Base-by-base conservation (phyloP, 2,888 invertebrate genomes). In the Clunio marinus region DNA sequence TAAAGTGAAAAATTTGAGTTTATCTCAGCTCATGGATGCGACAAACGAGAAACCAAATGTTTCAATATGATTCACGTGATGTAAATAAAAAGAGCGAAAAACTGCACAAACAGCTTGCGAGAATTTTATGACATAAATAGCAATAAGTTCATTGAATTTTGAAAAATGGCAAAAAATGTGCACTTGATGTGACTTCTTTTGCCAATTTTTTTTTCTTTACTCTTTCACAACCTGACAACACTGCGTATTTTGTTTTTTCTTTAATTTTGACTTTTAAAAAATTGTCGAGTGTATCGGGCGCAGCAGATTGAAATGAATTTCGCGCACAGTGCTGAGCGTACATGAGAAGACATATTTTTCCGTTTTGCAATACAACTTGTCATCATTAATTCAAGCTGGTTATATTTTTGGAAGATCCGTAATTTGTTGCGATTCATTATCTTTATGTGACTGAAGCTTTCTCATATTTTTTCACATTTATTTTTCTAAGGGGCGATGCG, bases 121-220 rank as follows among this genome's bases (percentile, higher is more conserved):
- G 22, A 28, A 66, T 27, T 22, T 65, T 65, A 65, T 66, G 28
- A 66, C 51, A 66, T 66, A 66, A 66, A 66, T 66, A 66, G 55
- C 55, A 27, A 66, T 22, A 55, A 55, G 66, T 66, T 66, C 66
- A 66, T 17, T 66, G 66, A 66, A 66, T 66, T 66, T 55, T 35
- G 5, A 32, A 25, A 25, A 45, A 27, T 46, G 62, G 24, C 62
- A 27, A 66, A 66, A 51, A 66, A 28, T 66, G 5, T 66, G 66
- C 55, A 35, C 1, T 20, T 10, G 2, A 35, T 17, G 35, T 15
- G 20, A 58, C 20, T 25, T 58, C 10, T 58, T 58, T 58, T 27
- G 5, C 27, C 7, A 45, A 45, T 45, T 59, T 35, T 22, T 59
- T 59, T 32, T 58, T 28, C n/a, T 28, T 1, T 27, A 32, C 4